A percentile compares a stretch with the other conserved stretches of the same genome.
Evolutionary conservation across 2,797 vertebrate species (phyloP).

Genomic region (Nothura maculosa): DNA sequence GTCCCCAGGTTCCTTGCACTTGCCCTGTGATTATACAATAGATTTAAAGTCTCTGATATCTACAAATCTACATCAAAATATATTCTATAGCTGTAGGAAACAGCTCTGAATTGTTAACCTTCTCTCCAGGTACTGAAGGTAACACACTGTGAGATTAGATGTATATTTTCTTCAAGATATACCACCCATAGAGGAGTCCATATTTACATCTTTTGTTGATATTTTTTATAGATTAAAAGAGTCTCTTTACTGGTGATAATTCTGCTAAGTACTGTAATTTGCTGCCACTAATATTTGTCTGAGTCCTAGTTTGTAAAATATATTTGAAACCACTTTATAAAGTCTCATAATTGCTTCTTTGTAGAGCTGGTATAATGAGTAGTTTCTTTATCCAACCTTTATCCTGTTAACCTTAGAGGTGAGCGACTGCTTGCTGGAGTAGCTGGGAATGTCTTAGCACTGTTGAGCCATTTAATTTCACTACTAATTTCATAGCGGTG

Average conservation of each 20-base stretch:
- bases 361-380: slow-evolving; percentile 83
- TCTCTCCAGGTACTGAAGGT: slow-evolving; percentile 85
- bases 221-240: slow-evolving; percentile 89
- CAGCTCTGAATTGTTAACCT: slow-evolving; percentile 87
- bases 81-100: slow-evolving; percentile 84
- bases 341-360: slow-evolving; percentile 88
- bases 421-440: slow-evolving; percentile 77
- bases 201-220: slow-evolving; percentile 90
- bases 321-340: slow-evolving; percentile 87
- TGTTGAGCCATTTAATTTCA: slow-evolving; percentile 74
- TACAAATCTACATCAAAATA: slow-evolving; percentile 86
- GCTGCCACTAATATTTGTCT: slow-evolving; percentile 89
- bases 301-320: slow-evolving; percentile 88
- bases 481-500: slow-evolving; percentile 71
- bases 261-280: slow-evolving; percentile 90
- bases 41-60: slow-evolving; percentile 85
- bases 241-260: slow-evolving; percentile 89
- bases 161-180: slow-evolving; percentile 88
- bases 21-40: slow-evolving; percentile 82
- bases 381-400: slow-evolving; percentile 86
- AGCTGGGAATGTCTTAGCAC: slow-evolving; percentile 73
- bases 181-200: slow-evolving; percentile 86
- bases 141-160: slow-evolving; percentile 87
- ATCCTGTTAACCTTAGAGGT: slow-evolving; percentile 86
- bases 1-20: slow-evolving; percentile 77